Evolutionary conservation across 1,140 invertebrate species (phyloP).

Genomic region (Akabosia matsudoensis): DNA sequence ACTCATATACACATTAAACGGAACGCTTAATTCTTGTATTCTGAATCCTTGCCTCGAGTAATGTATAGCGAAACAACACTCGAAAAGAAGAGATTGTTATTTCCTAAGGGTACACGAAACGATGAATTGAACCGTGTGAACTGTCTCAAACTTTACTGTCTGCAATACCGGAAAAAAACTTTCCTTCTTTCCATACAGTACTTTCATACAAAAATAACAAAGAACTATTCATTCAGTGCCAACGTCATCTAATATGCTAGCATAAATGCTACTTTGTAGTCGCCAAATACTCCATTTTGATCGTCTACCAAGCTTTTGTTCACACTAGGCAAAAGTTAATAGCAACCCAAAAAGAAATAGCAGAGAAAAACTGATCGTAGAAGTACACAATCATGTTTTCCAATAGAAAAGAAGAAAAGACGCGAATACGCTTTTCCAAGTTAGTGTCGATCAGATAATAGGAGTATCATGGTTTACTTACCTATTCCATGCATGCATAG

Average conservation of each 20-base stretch:
- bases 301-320: too few species aligned
- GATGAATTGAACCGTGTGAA: constrained; percentile 45
- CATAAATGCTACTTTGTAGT: too few species aligned
- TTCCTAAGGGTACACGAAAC: constrained; percentile 36
- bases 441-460: background rate
- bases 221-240: too few species aligned
- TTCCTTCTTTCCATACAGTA: background rate
- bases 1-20: too few species aligned
- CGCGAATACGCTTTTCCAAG: background rate
- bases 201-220: background rate
- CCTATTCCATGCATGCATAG: background rate
- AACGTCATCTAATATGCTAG: too few species aligned
- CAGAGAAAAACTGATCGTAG: background rate
- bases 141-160: constrained; percentile 46
- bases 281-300: too few species aligned
- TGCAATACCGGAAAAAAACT: constrained; percentile 39
- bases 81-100: constrained; percentile 35
- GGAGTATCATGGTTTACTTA: background rate
- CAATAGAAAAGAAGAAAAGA: background rate
- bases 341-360: too few species aligned
- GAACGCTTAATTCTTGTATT: too few species aligned
- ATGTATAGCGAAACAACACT: background rate
- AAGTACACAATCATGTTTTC: background rate
- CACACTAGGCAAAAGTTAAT: too few species aligned
- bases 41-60: too few species aligned